Base-by-base conservation (phyloP, 2,888 invertebrate species). In the Lithophane ornitopus region DNA sequence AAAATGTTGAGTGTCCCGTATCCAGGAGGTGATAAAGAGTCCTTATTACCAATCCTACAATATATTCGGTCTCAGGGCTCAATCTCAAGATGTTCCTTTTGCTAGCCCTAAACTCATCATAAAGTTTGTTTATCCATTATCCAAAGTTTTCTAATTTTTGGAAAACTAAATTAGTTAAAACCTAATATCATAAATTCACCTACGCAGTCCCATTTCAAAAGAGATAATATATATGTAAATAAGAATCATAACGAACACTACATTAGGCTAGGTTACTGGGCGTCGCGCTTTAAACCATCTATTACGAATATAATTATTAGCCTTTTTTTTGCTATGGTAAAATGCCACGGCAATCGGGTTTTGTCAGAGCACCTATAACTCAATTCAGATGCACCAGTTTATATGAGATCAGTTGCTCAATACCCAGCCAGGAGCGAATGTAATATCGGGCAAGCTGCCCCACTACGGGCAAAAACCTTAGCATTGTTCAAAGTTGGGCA, bases 341-440 rank as follows among this genome's bases (percentile, higher is more conserved):
- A 71, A 78, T 78, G 67, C 78, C 58, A 82, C 39, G 70, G 71
- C 54, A 59, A 83, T 34, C 79, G 3, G 56, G 41, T 56, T 69
- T 67, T 61, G 6, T 75, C 26, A 26, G 68, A 54, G 28, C 22
- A 14, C 46, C 12, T 69, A 56, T 58, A 78, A 56, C n/a, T 72
- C 16, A 49, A 61, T 59, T 65, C 14, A n/a, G 44, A 84, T 68
- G 80, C 68, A 72, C 46, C 16, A 26, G 52, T 78, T 78, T 78
- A 41, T 52, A 39, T 58, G 26, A 46, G 41, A 77, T 34, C 4
- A 59, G 59, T 83, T 83, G 28, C 73, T 19, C 62, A 81, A 83
- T 62, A 46, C 49, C 9, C 11, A 72, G 54, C 6, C 46, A 58
- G 68, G 80, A 74, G 44, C 54, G 68, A 74, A 58, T 69, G 52